Base-by-base conservation (phyloP, 2,888 invertebrate species). In the Hirtodrosophila alboralis region DNA sequence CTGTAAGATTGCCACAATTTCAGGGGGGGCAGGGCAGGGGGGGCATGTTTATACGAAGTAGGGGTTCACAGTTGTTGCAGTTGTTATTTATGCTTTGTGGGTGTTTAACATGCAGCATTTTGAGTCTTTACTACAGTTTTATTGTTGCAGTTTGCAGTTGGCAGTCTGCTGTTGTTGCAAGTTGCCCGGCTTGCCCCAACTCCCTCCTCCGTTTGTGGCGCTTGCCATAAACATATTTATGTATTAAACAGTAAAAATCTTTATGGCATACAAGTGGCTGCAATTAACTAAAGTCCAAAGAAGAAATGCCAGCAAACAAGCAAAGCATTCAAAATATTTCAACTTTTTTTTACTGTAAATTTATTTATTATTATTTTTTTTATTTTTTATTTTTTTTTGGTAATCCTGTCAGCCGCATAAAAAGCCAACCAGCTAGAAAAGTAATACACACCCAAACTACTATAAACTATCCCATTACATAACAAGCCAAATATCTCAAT, bases 31-130 rank as follows among this genome's bases (percentile, higher is more conserved):
- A 6, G 13, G 27, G 33, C 31, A 21, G 28, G 27, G 8, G 30
- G 16, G 38, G 5, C 2, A 56, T 45, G 45, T n/a, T n/a, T n/a
- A n/a, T n/a, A n/a, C n/a, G n/a, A n/a, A n/a, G n/a, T n/a, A 54
- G 47, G 18, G 67, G 61, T 44, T 60, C 63, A 49, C 47, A 23
- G 74, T 65, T 56, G 49, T 79, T 80, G 81, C 74, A 63, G 76
- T 52, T 80, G 77, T 79, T 79, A 79, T 79, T 84, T 79, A 79
- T 79, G 79, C 79, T 80, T 79, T 79, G 79, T 84, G 79, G 79
- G 79, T 79, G 79, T 79, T 79, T 80, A 79, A 84, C 79, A 79
- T 84, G 77, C 80, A 77, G 77, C 80, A 69, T 79, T 69, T 79
- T 72, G 75, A 80, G 77, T 79, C 71, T 79, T 79, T 83, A 79